Conservation (phyloP, 2,797 vertebrate species). For the Chelon labrosus region DNA sequence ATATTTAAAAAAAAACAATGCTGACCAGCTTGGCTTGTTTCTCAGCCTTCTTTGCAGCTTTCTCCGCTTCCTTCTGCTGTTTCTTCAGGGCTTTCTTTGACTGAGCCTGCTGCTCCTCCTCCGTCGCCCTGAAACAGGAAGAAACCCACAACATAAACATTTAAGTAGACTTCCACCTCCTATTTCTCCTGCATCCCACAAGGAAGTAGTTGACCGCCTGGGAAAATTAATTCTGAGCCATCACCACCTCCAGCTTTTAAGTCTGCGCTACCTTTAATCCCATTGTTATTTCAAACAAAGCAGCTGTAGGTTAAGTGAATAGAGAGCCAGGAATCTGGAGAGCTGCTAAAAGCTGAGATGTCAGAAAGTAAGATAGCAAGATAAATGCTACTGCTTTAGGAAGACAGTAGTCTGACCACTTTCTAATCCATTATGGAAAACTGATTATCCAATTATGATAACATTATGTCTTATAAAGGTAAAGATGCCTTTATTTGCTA, state of each 20-base stretch:
- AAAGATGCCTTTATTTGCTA: slow-evolving; percentile 36
- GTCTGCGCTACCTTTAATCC: slow-evolving; percentile 62
- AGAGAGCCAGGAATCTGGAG: slow-evolving; percentile 26
- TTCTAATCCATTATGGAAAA: slow-evolving; percentile 29
- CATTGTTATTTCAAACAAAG: slow-evolving; percentile 72
- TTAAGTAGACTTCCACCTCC: slow-evolving; percentile 79
- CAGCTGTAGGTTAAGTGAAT: slow-evolving; percentile 47
- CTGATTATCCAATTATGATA: slow-evolving; percentile 51
- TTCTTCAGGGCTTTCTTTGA: slow-evolving; percentile 89
- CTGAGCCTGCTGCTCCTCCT: slow-evolving; percentile 86
- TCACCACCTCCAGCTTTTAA: slow-evolving; percentile 65
- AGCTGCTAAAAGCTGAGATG: slow-evolving; percentile 44
- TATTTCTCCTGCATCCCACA: slow-evolving; percentile 85
- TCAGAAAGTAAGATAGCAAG: slow-evolving; percentile 42
- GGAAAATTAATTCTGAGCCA: slow-evolving; percentile 83
- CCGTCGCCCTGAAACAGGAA: slow-evolving; percentile 85
- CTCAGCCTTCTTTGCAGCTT: slow-evolving; percentile 89
- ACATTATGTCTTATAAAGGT: slow-evolving; percentile 38
- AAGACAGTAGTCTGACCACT: slow-evolving; percentile 30
- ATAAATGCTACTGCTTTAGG: slow-evolving; percentile 37
- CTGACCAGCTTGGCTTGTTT: slow-evolving; percentile 86
- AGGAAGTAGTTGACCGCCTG: slow-evolving; percentile 92
- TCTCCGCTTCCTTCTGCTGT: slow-evolving; percentile 90
- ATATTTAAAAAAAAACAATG: slow-evolving; percentile 41
- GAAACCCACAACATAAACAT: slow-evolving; percentile 73